Base-by-base conservation (phyloP, 2,113 vertebrate species). In the Passer domesticus region DNA sequence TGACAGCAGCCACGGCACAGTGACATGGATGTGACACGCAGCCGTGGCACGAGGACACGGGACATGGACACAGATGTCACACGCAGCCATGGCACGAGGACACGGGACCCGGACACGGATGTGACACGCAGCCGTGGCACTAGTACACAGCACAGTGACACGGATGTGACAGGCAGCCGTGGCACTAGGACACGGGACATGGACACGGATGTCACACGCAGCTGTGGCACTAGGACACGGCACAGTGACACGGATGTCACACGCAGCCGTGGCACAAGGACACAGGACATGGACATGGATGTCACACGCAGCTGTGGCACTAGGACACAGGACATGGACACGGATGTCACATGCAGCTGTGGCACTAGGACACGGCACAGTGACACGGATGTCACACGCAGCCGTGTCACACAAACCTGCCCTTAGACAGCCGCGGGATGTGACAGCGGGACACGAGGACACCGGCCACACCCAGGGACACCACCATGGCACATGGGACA, bases 401-500 rank as follows among this genome's bases (percentile, higher is more conserved):
- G 30, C 58, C 20, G 0, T 1, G 56, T 4, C 87, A 49, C 83
- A 43, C 39, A 5, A 0, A 13, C 15, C 21, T 3, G 35, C 87
- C 35, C 47, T 3, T 4, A 41, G 19, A 27, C 58, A 87, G 70
- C 43, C 49, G 18, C 2, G 18, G 33, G 27, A 19, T 33, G 5
- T 4, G 58, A 27, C 82, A 74, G 20, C 0, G 60, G 49, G 76
- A 46, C 62, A 10, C 37, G 2, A n/a, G 79, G 79, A 88, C 74
- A 64, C 4, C 14, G 2, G 35, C 28, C 79, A 25, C 83, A n/a
- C 4, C 0, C 39, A 18, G 50, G 39, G 72, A 64, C 90, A 87
- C 82, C 2, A 27, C 31, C 49, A 1, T 0, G 17, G 44, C 47
- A 50, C 76, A 3, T 0, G 41, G 55, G 68, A 47, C 46, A 14